Evolutionary conservation across 53 echinoderm and acorn worm genomes (phyloP), one percentile per base, ranked within the genome.

Genomic region (Holothuria scabra): DNA sequence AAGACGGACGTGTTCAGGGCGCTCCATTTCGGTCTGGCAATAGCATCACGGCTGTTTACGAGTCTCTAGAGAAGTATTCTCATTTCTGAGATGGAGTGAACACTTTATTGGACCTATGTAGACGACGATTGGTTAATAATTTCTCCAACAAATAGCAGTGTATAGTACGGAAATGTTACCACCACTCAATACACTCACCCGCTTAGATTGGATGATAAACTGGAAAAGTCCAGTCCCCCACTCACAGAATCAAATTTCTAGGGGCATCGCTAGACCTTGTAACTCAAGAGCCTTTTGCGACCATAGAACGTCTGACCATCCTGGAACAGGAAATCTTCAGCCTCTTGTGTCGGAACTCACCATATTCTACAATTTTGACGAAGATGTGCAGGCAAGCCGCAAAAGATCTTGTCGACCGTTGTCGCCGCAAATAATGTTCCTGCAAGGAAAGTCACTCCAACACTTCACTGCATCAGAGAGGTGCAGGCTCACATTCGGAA

Each of bases 111-210:
- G 21, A 1, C 63, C 6, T 62, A 62, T 1, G 1, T 62, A 20
- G n/a, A n/a, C n/a, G 61, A 60, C 61, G 61, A 60, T 60, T 60
- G 22, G 61, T n/a, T 60, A 60, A 60, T 60, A 60, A 16, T 60
- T 12, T 60, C 22, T 25, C 61, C 61, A 7, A 60, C 61, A 60
- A 60, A 60, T 7, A 60, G 61, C 22, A 60, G 61, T 60, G 61
- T 60, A 60, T 60, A 60, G 61, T 16, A 60, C 61, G 22, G 6
- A 60, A 60, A 60, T 60, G 6, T 60, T 60, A 16, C 26, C 26
- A 60, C n/a, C n/a, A n/a, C n/a, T 60, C 61, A 60, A 60, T 44
- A 44, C 44, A 44, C 44, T 44, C 44, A 44, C 44, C 44, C 44
- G 44, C 44, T 44, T 44, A 44, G 44, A 10, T 44, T 44, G 44